Base-by-base conservation (phyloP, 2,888 invertebrate species). In the Stenichneumon culpator region DNA sequence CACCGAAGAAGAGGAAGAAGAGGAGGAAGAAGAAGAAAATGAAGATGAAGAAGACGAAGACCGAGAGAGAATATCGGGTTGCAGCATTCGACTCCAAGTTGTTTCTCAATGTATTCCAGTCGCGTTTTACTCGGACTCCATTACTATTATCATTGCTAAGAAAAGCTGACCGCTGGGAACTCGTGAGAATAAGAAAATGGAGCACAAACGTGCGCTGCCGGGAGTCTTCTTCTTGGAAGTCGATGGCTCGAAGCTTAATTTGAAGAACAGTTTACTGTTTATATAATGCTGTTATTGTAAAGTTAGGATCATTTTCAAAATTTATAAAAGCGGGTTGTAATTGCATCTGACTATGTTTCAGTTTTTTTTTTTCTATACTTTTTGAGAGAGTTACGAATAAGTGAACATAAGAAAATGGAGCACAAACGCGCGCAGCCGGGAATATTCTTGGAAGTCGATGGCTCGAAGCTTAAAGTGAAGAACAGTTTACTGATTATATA, bases 51-150 rank as follows among this genome's bases (percentile, higher is more conserved):
- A 74, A 22, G 3, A 25, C 44, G 19, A 47, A 60, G 73, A 75
- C 36, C 28, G 36, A 67, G 65, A 74, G 79, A 82, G 82, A 85
- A 82, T 82, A 85, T 85, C 85, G 72, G 68, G 73, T 82, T 85
- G 79, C 82, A 81, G 70, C 73, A 44, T 75, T 73, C 68, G 81
- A 69, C 73, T 81, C 52, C 75, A 54, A 44, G 36, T 63, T 72
- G 70, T 70, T 39, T 74, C 57, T 57, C 77, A 70, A 85, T 72
- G 57, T 85, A 82, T 85, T 82, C 82, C 77, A 82, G 79, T 80
- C 85, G 77, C 85, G 85, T 82, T 82, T 74, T 65, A 82, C 75
- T 82, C 60, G 67, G 52, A 77, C 77, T 22, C 79, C 74, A 73
- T 68, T 73, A 47, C 80, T 47, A 80, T 84, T 52, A 77, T 84